Evolutionary conservation across 2,113 vertebrate species (phyloP), one percentile per base, ranked within the genome.

Genomic region (Bostrychus sinensis): DNA sequence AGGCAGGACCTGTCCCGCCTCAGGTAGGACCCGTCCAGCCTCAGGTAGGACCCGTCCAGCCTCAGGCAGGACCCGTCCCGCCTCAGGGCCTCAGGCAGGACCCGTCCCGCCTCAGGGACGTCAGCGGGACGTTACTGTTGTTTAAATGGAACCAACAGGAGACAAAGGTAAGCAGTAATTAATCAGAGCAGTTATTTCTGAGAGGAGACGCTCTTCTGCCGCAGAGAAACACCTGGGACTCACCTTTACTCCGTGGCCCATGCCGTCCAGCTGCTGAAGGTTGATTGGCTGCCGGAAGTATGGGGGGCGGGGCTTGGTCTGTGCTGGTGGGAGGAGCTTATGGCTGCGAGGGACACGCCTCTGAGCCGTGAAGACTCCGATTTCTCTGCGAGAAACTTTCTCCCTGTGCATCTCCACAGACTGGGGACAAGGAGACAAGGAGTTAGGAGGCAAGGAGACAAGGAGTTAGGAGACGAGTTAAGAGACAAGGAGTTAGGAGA

Each of bases 171-270:
- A n/a, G n/a, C n/a, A n/a, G n/a, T n/a, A n/a, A n/a, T n/a, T n/a
- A n/a, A n/a, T n/a, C n/a, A n/a, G n/a, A n/a, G n/a, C n/a, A n/a
- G n/a, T n/a, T n/a, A n/a, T n/a, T n/a, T n/a, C n/a, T n/a, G n/a
- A n/a, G n/a, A n/a, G n/a, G n/a, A n/a, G n/a, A n/a, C n/a, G n/a
- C n/a, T n/a, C n/a, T n/a, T n/a, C n/a, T n/a, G n/a, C n/a, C n/a
- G n/a, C n/a, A n/a, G n/a, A n/a, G n/a, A n/a, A n/a, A n/a, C n/a
- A 6, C 13, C 10, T 17, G 17, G 10, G 20, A 25, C 50, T 19
- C 22, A 95, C 96, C 95, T 96, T 97, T 11, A 96, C 23, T 3
- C 95, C 94, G 0, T 97, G 96, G 19, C 95, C 95, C 0, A 95
- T 1, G 28, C 78, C 32, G 1, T 97, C 96, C 82, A 97, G 90